Evolutionary conservation across 2,113 vertebrate species (phyloP).

Genomic region (Lonchura striata): DNA sequence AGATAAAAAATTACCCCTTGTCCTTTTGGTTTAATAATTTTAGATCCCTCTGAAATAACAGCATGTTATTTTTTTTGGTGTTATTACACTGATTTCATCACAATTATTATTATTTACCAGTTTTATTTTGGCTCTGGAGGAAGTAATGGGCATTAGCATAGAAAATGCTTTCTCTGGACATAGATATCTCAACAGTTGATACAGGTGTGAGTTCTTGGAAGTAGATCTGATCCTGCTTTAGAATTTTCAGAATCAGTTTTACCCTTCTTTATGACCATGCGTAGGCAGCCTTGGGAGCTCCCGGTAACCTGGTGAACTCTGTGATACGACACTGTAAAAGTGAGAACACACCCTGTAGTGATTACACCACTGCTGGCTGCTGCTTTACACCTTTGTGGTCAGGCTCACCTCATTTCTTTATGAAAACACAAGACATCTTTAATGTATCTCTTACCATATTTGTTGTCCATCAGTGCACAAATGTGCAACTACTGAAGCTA

Average conservation of each 20-base stretch:
- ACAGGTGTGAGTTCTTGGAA: background rate
- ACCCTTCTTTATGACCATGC: background rate
- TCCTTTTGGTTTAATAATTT: background rate
- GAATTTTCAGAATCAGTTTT: background rate
- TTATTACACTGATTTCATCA: background rate
- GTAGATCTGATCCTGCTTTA: background rate
- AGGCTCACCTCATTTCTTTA: background rate
- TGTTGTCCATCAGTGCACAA: background rate
- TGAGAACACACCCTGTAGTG: background rate
- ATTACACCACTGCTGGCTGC: background rate
- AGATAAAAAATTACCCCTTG: background rate
- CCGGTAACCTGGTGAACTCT: background rate
- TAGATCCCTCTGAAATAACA: background rate
- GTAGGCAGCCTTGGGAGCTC: accelerated
- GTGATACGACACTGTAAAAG: background rate
- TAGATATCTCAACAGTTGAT: background rate
- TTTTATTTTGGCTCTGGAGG: background rate
- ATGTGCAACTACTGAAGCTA: background rate
- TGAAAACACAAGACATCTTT: background rate
- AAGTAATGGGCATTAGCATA: background rate
- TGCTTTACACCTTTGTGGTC: background rate
- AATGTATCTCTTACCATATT: background rate
- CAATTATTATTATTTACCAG: background rate
- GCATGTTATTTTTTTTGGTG: background rate
- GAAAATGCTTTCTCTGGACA: background rate